These are phyloP conservation scores for Pachypsylla venusta DNA, from an alignment of 1,140 invertebrate species.

Conservation along the genomic window DNA sequence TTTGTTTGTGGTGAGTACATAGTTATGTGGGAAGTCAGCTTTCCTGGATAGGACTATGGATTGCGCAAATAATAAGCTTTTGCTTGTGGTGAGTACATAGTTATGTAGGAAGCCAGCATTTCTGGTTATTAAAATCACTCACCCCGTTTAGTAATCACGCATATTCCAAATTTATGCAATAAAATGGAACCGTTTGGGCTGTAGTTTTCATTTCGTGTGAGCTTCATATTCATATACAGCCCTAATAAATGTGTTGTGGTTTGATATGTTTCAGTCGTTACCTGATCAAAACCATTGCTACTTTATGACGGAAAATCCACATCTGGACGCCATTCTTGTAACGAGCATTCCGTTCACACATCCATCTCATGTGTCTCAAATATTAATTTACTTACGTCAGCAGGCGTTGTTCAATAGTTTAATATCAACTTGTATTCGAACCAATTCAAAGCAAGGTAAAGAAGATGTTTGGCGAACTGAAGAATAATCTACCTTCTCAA, in stretches of 20 bases:
- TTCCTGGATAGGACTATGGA: slow-evolving; percentile 51
- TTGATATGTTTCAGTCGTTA: slow-evolving; percentile 46
- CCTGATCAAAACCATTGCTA: slow-evolving; percentile 89
- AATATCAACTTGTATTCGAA: slow-evolving; percentile 70
- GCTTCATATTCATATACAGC: slow-evolving; percentile 59
- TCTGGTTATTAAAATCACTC: no score
- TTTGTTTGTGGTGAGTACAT: slow-evolving; percentile 15
- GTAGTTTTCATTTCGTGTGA: slow-evolving; percentile 45
- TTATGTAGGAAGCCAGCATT: no score
- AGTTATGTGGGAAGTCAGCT: no score
- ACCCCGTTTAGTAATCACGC: no score
- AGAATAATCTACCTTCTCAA: no score
- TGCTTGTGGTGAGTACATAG: slow-evolving; percentile 15
- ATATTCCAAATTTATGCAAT: slow-evolving; percentile 4
- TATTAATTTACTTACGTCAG: slow-evolving; percentile 68
- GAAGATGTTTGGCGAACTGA: no score
- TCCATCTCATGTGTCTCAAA: slow-evolving; percentile 79
- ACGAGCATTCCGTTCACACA: slow-evolving; percentile 80
- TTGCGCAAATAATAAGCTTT: slow-evolving; percentile 29
- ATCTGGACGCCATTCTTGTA: slow-evolving; percentile 64
- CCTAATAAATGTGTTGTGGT: no score
- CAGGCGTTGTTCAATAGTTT: slow-evolving; percentile 85
- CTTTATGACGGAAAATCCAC: slow-evolving; percentile 68
- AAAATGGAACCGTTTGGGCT: slow-evolving; percentile 40
- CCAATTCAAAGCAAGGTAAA: slow-evolving; percentile 53